Percentiles rank a stretch among this genome's conserved stretches.
phyloP scores from a whole-genome alignment of 2,113 vertebrate genomes.

The Chamaea fasciata region DNA sequence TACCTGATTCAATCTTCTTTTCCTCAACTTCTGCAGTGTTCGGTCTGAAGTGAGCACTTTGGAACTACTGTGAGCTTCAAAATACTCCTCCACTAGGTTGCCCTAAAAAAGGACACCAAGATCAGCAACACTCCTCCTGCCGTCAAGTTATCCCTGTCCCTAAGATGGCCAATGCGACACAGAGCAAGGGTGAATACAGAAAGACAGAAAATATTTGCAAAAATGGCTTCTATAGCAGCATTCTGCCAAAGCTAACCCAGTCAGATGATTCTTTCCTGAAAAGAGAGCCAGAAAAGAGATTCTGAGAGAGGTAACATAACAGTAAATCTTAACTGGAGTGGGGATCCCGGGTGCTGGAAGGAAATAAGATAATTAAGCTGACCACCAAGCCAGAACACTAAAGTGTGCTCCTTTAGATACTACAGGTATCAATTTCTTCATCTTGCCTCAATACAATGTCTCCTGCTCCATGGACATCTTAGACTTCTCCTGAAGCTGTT shows the following conservation, averaged over 20 bases:
- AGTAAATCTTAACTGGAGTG: background rate
- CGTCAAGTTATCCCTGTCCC: background rate
- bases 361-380: background rate
- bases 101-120: slow-evolving; percentile 64
- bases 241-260: background rate
- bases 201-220: background rate
- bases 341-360: background rate
- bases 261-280: background rate
- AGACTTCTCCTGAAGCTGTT: background rate
- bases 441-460: background rate
- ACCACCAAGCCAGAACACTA: background rate
- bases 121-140: background rate
- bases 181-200: background rate
- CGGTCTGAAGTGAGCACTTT: slow-evolving; percentile 93
- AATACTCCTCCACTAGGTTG: slow-evolving; percentile 90
- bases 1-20: slow-evolving; percentile 88
- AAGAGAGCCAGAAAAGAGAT: background rate
- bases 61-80: slow-evolving; percentile 94
- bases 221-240: background rate
- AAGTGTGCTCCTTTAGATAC: background rate
- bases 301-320: background rate
- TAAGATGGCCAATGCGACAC: background rate
- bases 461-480: background rate
- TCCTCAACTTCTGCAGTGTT: slow-evolving; percentile 87
- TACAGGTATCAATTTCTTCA: background rate